These are phyloP conservation scores for Cotesia glomerata DNA, from an alignment of 1,140 invertebrate genomes.

Conservation along the genomic window DNA sequence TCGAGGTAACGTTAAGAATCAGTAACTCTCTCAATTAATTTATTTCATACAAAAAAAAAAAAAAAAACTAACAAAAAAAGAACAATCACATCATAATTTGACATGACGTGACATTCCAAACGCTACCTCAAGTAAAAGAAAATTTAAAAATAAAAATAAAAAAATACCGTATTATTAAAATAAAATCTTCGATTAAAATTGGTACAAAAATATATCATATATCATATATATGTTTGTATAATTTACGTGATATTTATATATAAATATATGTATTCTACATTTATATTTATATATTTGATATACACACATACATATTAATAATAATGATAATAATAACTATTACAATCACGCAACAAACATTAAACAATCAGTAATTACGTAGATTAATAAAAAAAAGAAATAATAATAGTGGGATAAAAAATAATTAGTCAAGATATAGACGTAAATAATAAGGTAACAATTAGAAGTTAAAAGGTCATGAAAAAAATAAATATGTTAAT, in stretches of 20 bases:
- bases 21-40: constrained; percentile 11
- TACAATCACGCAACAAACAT: too few relatives aligned
- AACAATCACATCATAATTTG: not conserved
- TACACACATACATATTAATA: too few relatives aligned
- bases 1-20: constrained; percentile 34
- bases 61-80: constrained; percentile 16
- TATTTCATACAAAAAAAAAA: constrained; percentile 15
- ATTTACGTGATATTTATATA: too few relatives aligned
- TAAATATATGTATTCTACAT: too few relatives aligned
- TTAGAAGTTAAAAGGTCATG: not conserved
- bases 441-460: not conserved
- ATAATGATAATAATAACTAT: too few relatives aligned
- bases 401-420: not conserved
- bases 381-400: not conserved
- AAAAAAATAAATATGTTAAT: not conserved
- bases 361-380: not conserved
- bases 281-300: too few relatives aligned
- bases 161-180: not conserved
- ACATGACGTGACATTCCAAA: constrained; percentile 23
- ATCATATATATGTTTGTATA: not conserved
- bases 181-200: not conserved
- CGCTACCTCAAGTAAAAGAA: constrained; percentile 31
- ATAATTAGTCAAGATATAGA: not conserved
- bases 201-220: constrained; percentile 10
- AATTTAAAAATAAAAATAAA: not conserved